These are phyloP conservation scores for Brachionus rubens DNA, from an alignment of 1,140 invertebrate genomes.

Conservation along the genomic window DNA sequence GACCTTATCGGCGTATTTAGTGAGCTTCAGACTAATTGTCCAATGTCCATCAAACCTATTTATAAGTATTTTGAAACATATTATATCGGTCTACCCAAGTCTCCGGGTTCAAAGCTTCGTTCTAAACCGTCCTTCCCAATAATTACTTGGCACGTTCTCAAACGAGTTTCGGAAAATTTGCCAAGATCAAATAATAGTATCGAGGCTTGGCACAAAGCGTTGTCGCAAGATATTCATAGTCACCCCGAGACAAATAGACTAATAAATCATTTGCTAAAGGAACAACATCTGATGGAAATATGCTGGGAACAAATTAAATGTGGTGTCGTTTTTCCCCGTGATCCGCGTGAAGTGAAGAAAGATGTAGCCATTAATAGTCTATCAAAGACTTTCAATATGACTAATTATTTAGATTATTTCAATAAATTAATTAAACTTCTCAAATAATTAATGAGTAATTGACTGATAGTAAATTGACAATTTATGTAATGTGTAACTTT, in stretches of 20 bases:
- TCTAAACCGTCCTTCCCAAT: not conserved
- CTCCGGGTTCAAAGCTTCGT: not conserved
- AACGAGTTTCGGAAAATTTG: not conserved
- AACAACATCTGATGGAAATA: not conserved
- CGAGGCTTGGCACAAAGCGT: conserved; percentile 25
- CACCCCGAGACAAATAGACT: not conserved
- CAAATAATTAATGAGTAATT: too few relatives aligned
- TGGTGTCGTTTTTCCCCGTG: not conserved
- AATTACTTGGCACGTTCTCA: not conserved
- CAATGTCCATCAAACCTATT: not conserved
- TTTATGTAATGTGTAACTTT: too few relatives aligned
- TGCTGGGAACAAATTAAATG: not conserved
- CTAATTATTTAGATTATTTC: too few relatives aligned
- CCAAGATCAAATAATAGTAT: not conserved
- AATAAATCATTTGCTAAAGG: not conserved
- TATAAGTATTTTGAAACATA: not conserved
- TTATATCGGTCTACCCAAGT: not conserved
- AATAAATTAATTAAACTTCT: too few relatives aligned
- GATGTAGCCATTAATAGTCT: too few relatives aligned
- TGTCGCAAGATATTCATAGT: not conserved
- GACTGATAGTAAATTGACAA: too few relatives aligned
- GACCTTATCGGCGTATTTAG: not conserved
- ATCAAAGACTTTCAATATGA: too few relatives aligned
- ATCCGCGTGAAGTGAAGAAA: not conserved
- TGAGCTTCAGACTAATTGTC: not conserved